Conservation (phyloP, 2,113 vertebrate species). For the Notiomystis cincta region DNA sequence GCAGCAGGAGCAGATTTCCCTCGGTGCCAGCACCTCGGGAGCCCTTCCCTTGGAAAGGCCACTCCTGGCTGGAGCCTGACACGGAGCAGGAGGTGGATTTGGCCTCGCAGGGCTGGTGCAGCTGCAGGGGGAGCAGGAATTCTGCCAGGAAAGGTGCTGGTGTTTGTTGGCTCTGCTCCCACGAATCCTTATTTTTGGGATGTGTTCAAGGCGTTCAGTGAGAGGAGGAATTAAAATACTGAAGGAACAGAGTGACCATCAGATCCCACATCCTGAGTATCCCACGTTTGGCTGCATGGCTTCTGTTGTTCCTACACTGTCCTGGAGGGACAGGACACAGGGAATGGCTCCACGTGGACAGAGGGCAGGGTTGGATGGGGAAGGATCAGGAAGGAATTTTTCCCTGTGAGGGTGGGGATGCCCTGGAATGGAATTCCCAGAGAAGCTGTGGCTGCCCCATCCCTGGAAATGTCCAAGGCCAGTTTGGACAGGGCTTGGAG, state of each 20-base stretch:
- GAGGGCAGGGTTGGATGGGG: neutral
- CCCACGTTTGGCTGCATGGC: neutral
- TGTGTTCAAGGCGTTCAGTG: fast-evolving
- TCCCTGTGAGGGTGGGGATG: neutral
- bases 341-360: neutral
- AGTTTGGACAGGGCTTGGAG: neutral
- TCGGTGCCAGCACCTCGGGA: neutral
- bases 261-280: neutral
- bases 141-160: neutral
- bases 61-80: neutral
- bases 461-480: neutral
- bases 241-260: neutral
- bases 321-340: neutral
- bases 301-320: neutral
- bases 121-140: neutral
- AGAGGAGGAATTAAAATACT: neutral
- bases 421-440: neutral
- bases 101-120: neutral
- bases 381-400: neutral
- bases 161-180: fast-evolving
- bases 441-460: neutral
- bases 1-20: neutral
- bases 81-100: neutral
- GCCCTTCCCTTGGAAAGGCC: neutral
- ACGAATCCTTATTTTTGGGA: fast-evolving